phyloP scores from a whole-genome alignment of 1,140 invertebrate species.

The Holcopasites calliopsidis region DNA sequence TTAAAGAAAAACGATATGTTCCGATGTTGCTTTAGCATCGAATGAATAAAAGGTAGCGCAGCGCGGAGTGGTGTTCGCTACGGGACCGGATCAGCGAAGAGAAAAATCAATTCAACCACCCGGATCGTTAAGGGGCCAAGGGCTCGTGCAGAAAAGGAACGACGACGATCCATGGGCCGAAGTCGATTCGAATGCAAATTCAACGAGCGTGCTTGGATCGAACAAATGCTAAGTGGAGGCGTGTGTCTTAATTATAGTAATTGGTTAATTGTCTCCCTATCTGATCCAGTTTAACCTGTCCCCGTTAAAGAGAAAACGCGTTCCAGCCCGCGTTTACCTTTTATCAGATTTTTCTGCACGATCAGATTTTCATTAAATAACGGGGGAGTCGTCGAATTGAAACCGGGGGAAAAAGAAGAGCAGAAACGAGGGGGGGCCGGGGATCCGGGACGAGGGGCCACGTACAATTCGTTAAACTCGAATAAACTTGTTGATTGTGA shows the following conservation, averaged over 20 bases:
- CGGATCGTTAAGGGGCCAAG: conserved; percentile 61
- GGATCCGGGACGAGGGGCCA: background rate
- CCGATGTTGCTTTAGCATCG: too few species aligned
- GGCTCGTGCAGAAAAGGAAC: conserved; percentile 41
- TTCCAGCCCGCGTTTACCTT: background rate
- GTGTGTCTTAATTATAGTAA: conserved; percentile 73
- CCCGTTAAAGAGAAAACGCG: background rate
- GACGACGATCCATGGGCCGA: conserved; percentile 18
- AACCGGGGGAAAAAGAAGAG: background rate
- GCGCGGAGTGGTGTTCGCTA: conserved; percentile 22
- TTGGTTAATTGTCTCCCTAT: conserved; percentile 70
- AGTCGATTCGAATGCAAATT: conserved; percentile 69
- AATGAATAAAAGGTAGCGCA: conserved; percentile 20
- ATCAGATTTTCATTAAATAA: background rate
- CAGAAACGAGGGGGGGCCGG: background rate
- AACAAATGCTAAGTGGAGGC: conserved; percentile 67
- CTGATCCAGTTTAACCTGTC: conserved; percentile 56
- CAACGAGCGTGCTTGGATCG: conserved; percentile 51
- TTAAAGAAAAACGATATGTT: too few species aligned
- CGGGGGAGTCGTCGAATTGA: background rate
- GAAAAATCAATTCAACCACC: conserved; percentile 60
- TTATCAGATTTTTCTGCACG: conserved; percentile 21
- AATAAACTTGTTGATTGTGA: conserved; percentile 49
- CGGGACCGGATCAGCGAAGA: conserved; percentile 55
- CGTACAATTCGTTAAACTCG: conserved; percentile 51